Conservation (phyloP, 1,140 invertebrate genomes). For the Lasaia peninsularis region DNA sequence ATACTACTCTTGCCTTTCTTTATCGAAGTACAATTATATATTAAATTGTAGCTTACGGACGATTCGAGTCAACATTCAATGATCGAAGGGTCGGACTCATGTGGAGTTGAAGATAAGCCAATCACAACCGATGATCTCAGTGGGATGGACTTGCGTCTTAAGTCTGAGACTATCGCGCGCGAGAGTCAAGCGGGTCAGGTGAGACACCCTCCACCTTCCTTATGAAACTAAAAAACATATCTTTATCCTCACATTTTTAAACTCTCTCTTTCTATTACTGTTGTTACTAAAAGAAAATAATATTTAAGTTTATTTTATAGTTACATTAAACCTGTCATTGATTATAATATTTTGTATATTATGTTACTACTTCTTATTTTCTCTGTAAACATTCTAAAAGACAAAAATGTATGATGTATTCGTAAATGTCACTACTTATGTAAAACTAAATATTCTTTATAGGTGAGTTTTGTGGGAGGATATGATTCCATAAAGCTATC, state of each 20-base stretch:
- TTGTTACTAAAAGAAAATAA: background rate
- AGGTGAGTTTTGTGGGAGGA: constrained; percentile 73
- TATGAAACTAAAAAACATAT: background rate
- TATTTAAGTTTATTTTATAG: no score
- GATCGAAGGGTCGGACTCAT: constrained; percentile 44
- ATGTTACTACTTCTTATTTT: no score
- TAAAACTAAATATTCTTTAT: background rate
- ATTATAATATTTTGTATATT: no score
- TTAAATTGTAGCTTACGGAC: constrained; percentile 70
- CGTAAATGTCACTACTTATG: no score
- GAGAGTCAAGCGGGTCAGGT: constrained; percentile 44
- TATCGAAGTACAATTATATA: background rate
- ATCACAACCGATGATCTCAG: constrained; percentile 39
- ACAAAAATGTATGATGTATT: no score
- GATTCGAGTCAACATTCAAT: constrained; percentile 80
- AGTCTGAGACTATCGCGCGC: constrained; percentile 65
- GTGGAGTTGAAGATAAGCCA: constrained; percentile 44
- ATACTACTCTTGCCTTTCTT: background rate
- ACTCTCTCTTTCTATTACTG: background rate
- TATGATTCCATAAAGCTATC: constrained; percentile 65
- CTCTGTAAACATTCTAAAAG: no score
- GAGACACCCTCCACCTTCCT: background rate
- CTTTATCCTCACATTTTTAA: background rate
- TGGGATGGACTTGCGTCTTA: constrained; percentile 77
- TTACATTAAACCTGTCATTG: no score